These are phyloP conservation scores for Dinothrombium tinctorium DNA, from an alignment of 1,140 invertebrate species.

Conservation along the genomic window DNA sequence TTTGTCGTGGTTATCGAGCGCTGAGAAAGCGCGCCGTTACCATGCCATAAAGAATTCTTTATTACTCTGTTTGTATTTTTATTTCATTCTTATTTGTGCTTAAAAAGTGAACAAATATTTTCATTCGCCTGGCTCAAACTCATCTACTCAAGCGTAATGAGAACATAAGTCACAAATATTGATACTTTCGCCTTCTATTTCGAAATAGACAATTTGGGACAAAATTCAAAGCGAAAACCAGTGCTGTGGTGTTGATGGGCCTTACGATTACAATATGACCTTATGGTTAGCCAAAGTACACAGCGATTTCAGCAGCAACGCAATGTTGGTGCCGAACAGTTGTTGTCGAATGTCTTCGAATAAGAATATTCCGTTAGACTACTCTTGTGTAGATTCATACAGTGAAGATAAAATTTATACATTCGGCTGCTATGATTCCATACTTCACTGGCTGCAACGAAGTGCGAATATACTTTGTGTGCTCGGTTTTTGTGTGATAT, in stretches of 20 bases:
- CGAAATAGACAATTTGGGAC: slow-evolving; percentile 40
- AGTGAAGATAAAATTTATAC: slow-evolving; percentile 5
- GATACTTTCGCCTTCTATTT: too few relatives aligned
- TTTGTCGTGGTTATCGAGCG: too few relatives aligned
- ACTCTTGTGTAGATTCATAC: not conserved
- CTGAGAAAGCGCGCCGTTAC: too few relatives aligned
- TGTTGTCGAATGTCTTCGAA: too few relatives aligned
- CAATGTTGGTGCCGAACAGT: slow-evolving; percentile 12
- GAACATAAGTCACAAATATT: too few relatives aligned
- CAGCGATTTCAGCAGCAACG: not conserved
- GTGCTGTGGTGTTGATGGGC: slow-evolving; percentile 51
- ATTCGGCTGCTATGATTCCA: slow-evolving; percentile 37
- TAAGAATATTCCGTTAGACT: too few relatives aligned
- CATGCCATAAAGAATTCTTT: too few relatives aligned
- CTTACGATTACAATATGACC: slow-evolving; percentile 31
- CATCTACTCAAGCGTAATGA: too few relatives aligned
- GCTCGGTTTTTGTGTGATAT: slow-evolving; percentile 63
- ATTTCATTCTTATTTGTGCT: too few relatives aligned
- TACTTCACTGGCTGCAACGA: slow-evolving; percentile 43
- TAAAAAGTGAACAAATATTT: too few relatives aligned
- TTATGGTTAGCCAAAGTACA: slow-evolving; percentile 9
- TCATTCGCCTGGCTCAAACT: too few relatives aligned
- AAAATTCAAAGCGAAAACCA: slow-evolving; percentile 42
- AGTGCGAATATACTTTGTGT: slow-evolving; percentile 58
- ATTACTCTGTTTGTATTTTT: too few relatives aligned